phyloP scores from a whole-genome alignment of 2,888 invertebrate species.

The Listrodromus nycthemerus region DNA sequence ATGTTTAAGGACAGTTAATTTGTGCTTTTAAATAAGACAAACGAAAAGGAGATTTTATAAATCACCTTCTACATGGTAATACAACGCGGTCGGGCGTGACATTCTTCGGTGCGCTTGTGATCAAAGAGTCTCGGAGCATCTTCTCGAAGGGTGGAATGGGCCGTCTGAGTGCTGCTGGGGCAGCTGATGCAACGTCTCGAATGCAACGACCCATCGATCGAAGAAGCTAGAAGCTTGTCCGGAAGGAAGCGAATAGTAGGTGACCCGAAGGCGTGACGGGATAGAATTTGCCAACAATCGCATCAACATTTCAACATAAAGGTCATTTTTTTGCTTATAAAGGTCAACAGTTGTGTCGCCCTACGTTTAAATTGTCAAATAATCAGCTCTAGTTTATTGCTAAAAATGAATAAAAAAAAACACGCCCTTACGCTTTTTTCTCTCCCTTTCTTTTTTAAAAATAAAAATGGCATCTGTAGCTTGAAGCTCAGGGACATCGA shows the following conservation, averaged over 20 bases:
- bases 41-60: neutral
- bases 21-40: too few relatives aligned
- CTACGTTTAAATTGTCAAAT: neutral
- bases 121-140: constrained; percentile 38
- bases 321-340: constrained; percentile 7
- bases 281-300: neutral
- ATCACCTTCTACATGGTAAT: neutral
- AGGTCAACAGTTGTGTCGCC: neutral
- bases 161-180: constrained; percentile 27
- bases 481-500: too few relatives aligned
- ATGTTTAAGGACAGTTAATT: too few relatives aligned
- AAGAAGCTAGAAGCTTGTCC: constrained; percentile 45
- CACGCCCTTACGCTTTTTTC: neutral
- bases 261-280: constrained; percentile 40
- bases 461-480: neutral
- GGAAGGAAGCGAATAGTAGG: constrained; percentile 46
- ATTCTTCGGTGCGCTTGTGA: constrained; percentile 6
- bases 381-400: neutral
- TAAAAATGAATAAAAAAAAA: neutral
- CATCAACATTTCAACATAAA: constrained; percentile 3
- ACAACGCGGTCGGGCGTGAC: neutral
- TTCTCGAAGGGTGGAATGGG: constrained; percentile 5
- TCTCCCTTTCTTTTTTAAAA: neutral
- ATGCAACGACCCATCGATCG: constrained; percentile 68
- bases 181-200: constrained; percentile 59